Percentiles rank a stretch among this genome's conserved stretches.
Conservation (phyloP, 2,113 vertebrate species). For the Natator depressus region DNA sequence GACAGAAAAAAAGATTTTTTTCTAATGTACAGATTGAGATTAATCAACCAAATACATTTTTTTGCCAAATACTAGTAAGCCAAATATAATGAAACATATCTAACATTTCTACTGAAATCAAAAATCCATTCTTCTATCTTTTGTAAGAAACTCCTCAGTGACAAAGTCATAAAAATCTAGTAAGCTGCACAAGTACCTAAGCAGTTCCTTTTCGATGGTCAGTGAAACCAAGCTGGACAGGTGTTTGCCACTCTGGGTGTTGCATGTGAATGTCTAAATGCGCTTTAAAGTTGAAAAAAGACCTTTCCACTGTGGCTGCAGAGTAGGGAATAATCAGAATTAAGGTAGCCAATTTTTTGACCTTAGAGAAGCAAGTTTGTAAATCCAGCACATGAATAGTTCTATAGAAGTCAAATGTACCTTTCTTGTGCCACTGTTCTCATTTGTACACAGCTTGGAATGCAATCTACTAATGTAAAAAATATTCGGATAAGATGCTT, state of each 20-base stretch:
- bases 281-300: background rate
- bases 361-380: background rate
- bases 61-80: background rate
- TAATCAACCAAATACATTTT: background rate
- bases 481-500: background rate
- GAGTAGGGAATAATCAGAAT: background rate
- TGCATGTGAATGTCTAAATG: background rate
- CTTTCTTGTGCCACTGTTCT: background rate
- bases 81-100: background rate
- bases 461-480: background rate
- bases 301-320: background rate
- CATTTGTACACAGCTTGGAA: background rate
- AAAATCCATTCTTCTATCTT: background rate
- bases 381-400: background rate
- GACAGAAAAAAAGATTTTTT: background rate
- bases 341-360: background rate
- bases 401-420: background rate
- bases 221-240: background rate
- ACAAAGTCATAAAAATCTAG: background rate
- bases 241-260: background rate
- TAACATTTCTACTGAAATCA: background rate
- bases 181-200: background rate
- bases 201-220: background rate
- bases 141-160: background rate
- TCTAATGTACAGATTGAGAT: background rate